Evolutionary conservation across 2,888 invertebrate species (phyloP), one percentile per base, ranked within the genome.

Genomic region (Melanostoma mellinum): DNA sequence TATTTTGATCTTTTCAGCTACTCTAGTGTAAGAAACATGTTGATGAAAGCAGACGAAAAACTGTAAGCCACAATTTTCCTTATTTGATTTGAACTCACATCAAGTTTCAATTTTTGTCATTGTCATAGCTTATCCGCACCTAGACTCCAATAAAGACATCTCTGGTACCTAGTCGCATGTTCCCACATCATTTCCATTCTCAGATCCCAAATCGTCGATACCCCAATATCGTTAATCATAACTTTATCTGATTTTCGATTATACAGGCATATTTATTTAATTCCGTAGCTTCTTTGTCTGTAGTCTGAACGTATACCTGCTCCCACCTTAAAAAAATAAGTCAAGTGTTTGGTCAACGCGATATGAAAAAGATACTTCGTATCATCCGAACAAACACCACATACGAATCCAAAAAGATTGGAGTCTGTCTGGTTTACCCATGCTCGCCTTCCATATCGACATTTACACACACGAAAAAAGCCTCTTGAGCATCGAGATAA

Each of bases 181-280:
- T 20, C 20, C 20, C 20, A 20, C 42, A 69, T 48, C 9, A 20
- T 50, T 56, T 32, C 10, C 48, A 5, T 55, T 68, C 55, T n/a
- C 4, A 53, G 30, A 55, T 61, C 48, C 55, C 78, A 73, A 61
- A 78, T 67, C 30, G 65, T 65, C 48, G 46, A 73, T 74, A 63
- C 65, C 73, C 36, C 77, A 78, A 84, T 84, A 71, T 69, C 78
- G 73, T 84, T 74, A 58, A 84, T 84, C 78, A 78, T 74, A 84
- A 69, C 50, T 78, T 84, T 78, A 84, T 84, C 69, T 69, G 73
- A 73, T 76, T 60, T 84, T 72, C 73, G 72, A 69, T 60, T 56
- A 56, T 48, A 75, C 80, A 80, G 73, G 68, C 63, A 79, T 52
- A 69, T 74, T 79, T 74, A 63, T 79, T 73, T 48, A 58, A 82